Percentiles rank a stretch among this genome's conserved stretches.
These are phyloP conservation scores for Crossaster papposus DNA, from an alignment of 53 echinoderm and acorn worm species.

Conservation along the genomic window DNA sequence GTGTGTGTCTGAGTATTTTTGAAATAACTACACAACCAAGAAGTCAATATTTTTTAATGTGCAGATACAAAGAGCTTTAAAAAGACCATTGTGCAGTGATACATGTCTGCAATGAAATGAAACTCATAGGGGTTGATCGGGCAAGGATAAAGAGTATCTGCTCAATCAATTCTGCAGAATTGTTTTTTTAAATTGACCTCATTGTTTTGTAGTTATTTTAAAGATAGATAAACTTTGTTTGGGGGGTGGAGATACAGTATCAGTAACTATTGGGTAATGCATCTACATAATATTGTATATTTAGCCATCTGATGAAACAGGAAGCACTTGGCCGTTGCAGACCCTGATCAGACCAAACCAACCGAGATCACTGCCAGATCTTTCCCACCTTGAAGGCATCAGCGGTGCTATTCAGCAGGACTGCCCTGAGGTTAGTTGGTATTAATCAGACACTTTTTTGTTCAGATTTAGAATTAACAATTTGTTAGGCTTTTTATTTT, in stretches of 20 bases:
- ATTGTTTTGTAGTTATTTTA: neutral
- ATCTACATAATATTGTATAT: neutral
- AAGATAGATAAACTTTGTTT: neutral
- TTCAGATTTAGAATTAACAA: neutral
- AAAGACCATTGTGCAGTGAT: no score
- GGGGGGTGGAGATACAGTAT: neutral
- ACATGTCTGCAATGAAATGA: no score
- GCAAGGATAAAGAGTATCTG: no score
- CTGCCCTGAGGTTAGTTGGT: conserved; percentile 22
- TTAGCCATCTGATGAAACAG: conserved; percentile 11
- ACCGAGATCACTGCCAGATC: neutral
- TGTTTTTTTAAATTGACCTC: no score
- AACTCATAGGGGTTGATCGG: no score
- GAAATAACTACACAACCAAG: no score
- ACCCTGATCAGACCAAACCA: conserved; percentile 15
- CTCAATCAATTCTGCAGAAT: no score
- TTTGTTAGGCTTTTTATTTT: conserved; percentile 5
- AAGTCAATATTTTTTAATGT: no score
- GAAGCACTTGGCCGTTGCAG: conserved; percentile 7
- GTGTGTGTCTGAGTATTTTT: no score
- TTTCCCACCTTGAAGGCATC: conserved; percentile 4
- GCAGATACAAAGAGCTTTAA: no score
- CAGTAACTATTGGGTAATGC: neutral
- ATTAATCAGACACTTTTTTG: neutral
- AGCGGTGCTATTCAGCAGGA: conserved; percentile 15